Evolutionary conservation across 2,113 vertebrate species (phyloP), one percentile per base, ranked within the genome.

Genomic region (Regulus satrapa): DNA sequence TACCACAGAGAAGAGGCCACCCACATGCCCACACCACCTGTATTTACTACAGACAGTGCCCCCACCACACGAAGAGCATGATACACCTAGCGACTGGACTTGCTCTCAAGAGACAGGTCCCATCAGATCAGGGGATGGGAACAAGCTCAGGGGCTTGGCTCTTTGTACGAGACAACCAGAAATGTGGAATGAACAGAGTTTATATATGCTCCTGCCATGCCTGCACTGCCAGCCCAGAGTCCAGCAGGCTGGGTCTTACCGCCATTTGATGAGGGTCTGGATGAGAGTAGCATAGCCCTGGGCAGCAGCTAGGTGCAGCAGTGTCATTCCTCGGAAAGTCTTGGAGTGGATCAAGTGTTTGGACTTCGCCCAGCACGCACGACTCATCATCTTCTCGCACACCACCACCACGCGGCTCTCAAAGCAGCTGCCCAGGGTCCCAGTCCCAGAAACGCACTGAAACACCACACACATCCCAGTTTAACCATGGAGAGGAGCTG

Each of bases 381-480:
- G 98, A 96, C 99, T 99, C 99, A 99, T 99, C 99, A 99, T 99
- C 99, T 99, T 99, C 98, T 99, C 99, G 31, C 99, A 99, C 72
- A 99, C 99, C 46, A 99, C 99, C 38, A 99, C 99, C 52, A 99
- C 99, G 0, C 99, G 99, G 92, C 99, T 99, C 98, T 99, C 99
- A 16, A 99, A 99, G 92, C 99, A 99, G 98, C 98, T 99, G 96
- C 99, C 99, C 89, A 99, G 97, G 34, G 99, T 98, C 51, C 98
- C 98, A 21, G 98, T 97, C 71, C 98, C 98, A 6, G 98, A 97
- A 14, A 98, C 94, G 55, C 99, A 99, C 98, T 99, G 68, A 3
- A 74, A 94, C 52, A 93, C 71, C 88, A 94, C 77, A 94, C 59
- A 24, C 10, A 31, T 1, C 18, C 93, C 49, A 93, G 13, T 15